Base-by-base conservation (phyloP, 1,140 invertebrate genomes). In the Eriosoma lanigerum region DNA sequence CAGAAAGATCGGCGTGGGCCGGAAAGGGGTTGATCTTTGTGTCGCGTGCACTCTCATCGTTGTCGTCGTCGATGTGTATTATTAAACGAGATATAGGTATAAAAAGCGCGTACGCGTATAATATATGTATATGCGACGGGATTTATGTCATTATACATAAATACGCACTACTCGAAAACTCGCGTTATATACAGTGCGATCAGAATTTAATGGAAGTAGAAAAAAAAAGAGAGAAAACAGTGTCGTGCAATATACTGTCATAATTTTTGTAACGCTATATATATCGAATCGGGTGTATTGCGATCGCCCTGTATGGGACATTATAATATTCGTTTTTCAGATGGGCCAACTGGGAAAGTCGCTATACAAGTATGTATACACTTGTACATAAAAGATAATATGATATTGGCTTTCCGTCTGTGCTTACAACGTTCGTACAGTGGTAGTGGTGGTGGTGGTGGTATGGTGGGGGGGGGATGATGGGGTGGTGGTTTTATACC, bases 341-440 rank as follows among this genome's bases (percentile, higher is more conserved):
- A 21, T n/a, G 38, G 38, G 6, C 2, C n/a, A 12, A n/a, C 29
- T 17, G 62, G 62, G 9, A 4, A n/a, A 44, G 5, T 29, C 3
- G 26, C 21, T 19, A 17, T 24, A 70, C 3, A 6, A 24, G 3
- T 38, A 38, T 26, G 24, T 62, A 12, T 6, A 12, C 8, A 24
- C 32, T 17, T 68, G 21, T 68, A 68, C 64, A 48, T 68, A 68
- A 68, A 75, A 24, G 52, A 75, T 75, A 76, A 60, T 12, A 58
- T 21, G 29, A 76, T 60, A 76, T 76, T 76, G 73, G 73, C 73
- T 76, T 76, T 76, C n/a, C 32, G n/a, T 58, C 32, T 17, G 44
- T 8, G 13, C 38, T 10, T 38, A 5, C 3, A 5, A 44, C 19
- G 10, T 9, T 0, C 10, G 32, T n/a, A n/a, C n/a, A n/a, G 24